Conservation (phyloP, 2,888 invertebrate genomes). For the Eudemis profundana region DNA sequence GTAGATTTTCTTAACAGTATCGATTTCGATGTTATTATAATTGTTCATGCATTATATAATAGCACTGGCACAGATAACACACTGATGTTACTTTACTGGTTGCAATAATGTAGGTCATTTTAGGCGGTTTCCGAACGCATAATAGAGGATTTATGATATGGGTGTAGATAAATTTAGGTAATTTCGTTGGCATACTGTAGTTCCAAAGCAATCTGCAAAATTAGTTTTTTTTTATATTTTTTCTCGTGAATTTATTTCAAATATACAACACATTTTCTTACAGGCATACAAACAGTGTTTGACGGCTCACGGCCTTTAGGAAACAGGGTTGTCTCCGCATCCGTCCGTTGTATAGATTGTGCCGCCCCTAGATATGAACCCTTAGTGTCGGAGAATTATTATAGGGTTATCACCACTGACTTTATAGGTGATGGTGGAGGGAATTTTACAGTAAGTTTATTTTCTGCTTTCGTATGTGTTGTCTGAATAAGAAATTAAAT, state of each 20-base stretch:
- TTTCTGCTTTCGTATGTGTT: not conserved
- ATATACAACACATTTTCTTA: constrained; percentile 5
- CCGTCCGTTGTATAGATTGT: constrained; percentile 83
- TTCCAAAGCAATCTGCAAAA: not conserved
- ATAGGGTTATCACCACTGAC: constrained; percentile 80
- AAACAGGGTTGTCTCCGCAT: constrained; percentile 75
- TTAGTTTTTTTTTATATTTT: not conserved
- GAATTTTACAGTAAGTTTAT: constrained; percentile 73
- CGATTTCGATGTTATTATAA: too few relatives aligned
- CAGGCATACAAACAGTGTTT: constrained; percentile 80
- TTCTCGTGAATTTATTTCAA: not conserved
- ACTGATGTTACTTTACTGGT: too few relatives aligned
- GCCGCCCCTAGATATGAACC: constrained; percentile 81
- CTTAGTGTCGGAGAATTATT: constrained; percentile 75
- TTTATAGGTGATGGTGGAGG: constrained; percentile 86
- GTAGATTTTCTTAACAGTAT: too few relatives aligned
- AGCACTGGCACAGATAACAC: too few relatives aligned
- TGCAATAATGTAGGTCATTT: too few relatives aligned
- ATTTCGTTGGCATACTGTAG: not conserved
- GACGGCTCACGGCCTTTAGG: constrained; percentile 81
- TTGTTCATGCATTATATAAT: too few relatives aligned
- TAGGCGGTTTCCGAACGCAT: too few relatives aligned
- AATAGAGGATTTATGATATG: too few relatives aligned
- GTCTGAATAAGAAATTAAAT: not conserved
- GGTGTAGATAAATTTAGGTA: not conserved